Base-by-base conservation (phyloP, 1,140 invertebrate genomes). In the Nasonia longicornis region DNA sequence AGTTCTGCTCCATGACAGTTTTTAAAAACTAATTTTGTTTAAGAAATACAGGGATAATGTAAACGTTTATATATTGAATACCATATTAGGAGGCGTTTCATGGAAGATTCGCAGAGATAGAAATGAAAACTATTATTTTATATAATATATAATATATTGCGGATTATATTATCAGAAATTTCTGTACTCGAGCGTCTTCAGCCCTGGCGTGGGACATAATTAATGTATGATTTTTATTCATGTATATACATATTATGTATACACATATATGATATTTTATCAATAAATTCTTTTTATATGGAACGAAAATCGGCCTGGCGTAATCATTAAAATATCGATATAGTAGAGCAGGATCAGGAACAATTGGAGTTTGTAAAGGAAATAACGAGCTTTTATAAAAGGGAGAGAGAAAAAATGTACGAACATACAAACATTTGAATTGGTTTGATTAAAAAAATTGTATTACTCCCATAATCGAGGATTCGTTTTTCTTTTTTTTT, bases 391-490 rank as follows among this genome's bases (percentile, higher is more conserved):
- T 78, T 78, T 78, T 78, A 58, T 2, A 8, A 70, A 80, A 22
- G 35, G 8, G 22, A 31, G 22, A 64, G 58, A 58, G 45, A 35
- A 35, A 10, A 16, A 7, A 80, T 35, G 69, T 31, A 71, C 7
- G n/a, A 64, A 64, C 22, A 64, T 3, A 64, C 63, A 29, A 29
- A 26, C 10, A 67, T 67, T 31, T 31, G 58, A 52, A 78, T 72
- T 82, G 12, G 29, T 86, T 86, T 86, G 81, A 86, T 87, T 86
- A 84, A 86, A 88, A 86, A 87, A 88, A 84, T 72, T 87, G 85
- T 86, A 87, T 88, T 87, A 86, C 86, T 87, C 84, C 83, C 78
- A 85, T 86, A 85, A 85, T 85, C 83, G 78, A 87, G 85, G 83
- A 84, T 83, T 86, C 84, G 75, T 85, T 84, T 80, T 71, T 69